Conservation (phyloP, 2,888 invertebrate species). For the Glyphotaelius pellucidus region DNA sequence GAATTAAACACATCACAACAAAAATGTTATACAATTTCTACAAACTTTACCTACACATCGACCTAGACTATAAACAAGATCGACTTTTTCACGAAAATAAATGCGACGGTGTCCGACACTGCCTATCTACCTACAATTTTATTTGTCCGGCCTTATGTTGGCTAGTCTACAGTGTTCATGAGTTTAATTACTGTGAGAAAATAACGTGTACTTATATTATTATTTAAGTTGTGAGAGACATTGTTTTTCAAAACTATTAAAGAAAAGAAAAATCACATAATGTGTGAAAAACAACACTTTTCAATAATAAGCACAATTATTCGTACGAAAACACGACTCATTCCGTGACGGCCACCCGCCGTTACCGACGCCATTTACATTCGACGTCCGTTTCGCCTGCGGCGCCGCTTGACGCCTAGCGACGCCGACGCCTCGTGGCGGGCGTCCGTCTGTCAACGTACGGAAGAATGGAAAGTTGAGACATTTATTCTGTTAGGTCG, state of each 20-base stretch:
- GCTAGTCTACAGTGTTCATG: not conserved
- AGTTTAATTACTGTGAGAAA: not conserved
- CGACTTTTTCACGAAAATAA: too few relatives aligned
- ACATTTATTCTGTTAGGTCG: constrained; percentile 2
- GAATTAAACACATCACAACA: too few relatives aligned
- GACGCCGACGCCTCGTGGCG: constrained; percentile 34
- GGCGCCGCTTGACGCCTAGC: constrained; percentile 26
- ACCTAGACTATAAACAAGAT: too few relatives aligned
- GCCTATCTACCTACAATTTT: too few relatives aligned
- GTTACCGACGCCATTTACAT: constrained; percentile 37
- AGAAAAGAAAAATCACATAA: not conserved
- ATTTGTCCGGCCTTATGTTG: not conserved
- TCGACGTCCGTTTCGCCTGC: constrained; percentile 27
- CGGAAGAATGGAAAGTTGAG: constrained; percentile 2
- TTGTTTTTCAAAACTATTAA: not conserved
- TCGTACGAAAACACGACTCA: not conserved
- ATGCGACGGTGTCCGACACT: too few relatives aligned
- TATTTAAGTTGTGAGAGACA: not conserved
- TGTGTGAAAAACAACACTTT: not conserved
- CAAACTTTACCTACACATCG: too few relatives aligned
- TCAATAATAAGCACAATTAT: not conserved
- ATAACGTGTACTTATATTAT: not conserved
- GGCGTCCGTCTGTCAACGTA: constrained; percentile 39
- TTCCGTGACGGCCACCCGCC: constrained; percentile 34
- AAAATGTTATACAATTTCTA: too few relatives aligned